A percentile compares a stretch with the other conserved stretches of the same genome.
Evolutionary conservation across 2,797 vertebrate genomes (phyloP).

Genomic region (Myotis pilosus): DNA sequence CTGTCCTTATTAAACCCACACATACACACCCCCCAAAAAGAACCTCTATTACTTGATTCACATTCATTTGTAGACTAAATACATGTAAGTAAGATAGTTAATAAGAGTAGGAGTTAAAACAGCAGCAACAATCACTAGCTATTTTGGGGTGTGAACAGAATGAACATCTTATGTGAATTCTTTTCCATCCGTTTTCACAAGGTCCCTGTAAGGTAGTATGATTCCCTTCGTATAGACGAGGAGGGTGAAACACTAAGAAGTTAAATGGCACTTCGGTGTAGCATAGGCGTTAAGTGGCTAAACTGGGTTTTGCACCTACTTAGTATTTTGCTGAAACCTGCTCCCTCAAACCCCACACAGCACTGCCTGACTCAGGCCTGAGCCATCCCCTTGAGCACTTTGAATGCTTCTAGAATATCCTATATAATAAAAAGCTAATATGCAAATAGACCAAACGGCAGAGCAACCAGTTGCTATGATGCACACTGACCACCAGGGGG

Average conservation of each 20-base stretch:
- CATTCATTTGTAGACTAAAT: background rate
- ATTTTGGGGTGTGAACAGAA: background rate
- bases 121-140: background rate
- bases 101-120: background rate
- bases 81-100: background rate
- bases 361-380: background rate
- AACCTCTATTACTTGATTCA: background rate
- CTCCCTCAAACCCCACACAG: background rate
- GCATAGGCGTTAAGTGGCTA: background rate
- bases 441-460: too few relatives aligned
- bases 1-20: background rate
- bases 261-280: background rate
- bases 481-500: too few relatives aligned
- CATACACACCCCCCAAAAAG: background rate
- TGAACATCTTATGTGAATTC: background rate
- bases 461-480: too few relatives aligned
- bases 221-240: background rate
- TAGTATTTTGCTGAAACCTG: background rate
- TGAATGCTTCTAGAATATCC: background rate
- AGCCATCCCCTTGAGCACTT: background rate
- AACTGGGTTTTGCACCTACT: background rate
- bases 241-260: background rate
- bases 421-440: too few relatives aligned
- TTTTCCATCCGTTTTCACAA: background rate
- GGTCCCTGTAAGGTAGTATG: background rate